phyloP scores from a whole-genome alignment of 2,888 invertebrate genomes.

The Trichopria drosophilae region DNA sequence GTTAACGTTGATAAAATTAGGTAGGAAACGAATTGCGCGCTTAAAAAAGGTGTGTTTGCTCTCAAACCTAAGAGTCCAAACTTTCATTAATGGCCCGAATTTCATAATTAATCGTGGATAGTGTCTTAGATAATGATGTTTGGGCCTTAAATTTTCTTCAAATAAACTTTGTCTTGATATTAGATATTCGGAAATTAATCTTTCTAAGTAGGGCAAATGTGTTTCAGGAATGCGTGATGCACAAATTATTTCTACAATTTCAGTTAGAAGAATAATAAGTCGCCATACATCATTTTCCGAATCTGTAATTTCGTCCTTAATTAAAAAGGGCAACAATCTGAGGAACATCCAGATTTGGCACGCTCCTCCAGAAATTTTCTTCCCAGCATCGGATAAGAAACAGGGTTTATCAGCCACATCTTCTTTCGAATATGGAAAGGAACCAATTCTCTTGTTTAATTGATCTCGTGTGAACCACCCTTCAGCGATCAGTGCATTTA shows the following conservation, averaged over 20 bases:
- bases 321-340: background rate
- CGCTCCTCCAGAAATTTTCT: background rate
- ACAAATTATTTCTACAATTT: background rate
- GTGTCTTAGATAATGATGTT: too few species aligned
- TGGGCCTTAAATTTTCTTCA: background rate
- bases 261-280: background rate
- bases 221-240: background rate
- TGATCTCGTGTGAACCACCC: background rate
- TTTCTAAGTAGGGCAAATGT: background rate
- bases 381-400: too few species aligned
- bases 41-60: constrained; percentile 1
- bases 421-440: background rate
- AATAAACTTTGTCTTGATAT: background rate
- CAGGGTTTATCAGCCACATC: background rate
- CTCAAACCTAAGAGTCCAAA: background rate
- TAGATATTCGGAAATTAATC: background rate
- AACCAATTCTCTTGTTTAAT: background rate
- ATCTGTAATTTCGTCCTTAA: background rate
- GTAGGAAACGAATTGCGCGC: background rate
- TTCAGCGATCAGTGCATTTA: background rate
- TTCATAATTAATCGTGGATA: background rate
- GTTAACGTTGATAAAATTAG: constrained; percentile 30
- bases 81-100: background rate
- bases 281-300: background rate
- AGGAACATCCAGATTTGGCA: background rate